Evolutionary conservation across 2,797 vertebrate species (phyloP), one percentile per base, ranked within the genome.

Genomic region (Aldrovandia affinis): DNA sequence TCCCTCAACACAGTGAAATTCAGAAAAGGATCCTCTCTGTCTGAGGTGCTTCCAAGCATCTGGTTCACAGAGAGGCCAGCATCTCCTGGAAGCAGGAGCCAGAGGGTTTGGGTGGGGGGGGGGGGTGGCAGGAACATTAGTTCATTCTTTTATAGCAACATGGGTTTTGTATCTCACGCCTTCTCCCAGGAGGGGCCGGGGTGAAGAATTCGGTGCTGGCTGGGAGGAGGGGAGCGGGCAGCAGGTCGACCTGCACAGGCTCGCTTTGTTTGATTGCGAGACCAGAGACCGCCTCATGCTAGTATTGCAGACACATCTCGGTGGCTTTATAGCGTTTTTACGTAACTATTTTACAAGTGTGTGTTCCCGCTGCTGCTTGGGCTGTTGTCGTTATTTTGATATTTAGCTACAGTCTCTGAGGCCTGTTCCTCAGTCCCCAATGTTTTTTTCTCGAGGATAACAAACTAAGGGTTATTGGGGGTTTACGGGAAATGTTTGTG

Each of bases 121-220:
- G 68, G 57, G 70, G 52, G 47, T 22, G 63, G 78, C 14, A 8
- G 75, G n/a, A 44, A 73, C 81, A 82, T 82, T 44, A 78, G 79
- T 90, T 85, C 87, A 88, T 83, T 84, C 75, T 8, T 88, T 90
- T 88, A 86, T 87, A 86, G 84, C 83, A 86, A 84, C 85, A 89
- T 90, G 86, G 88, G 82, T 86, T 88, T 87, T 86, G 88, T 88
- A 88, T 83, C 84, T 86, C 86, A 88, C 80, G 84, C 86, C 86
- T 89, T 86, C 73, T 78, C 84, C 73, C 81, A 79, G 36, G 83
- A 86, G 86, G 87, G 61, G 79, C 78, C 70, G 59, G 63, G 87
- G 87, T 88, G 85, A 89, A 85, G 85, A 86, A 90, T 88, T 83
- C 85, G 75, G 81, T 82, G 85, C 55, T 87, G 77, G 81, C 80